Base-by-base conservation (phyloP, 2,888 invertebrate species). In the Griposia aprilina region DNA sequence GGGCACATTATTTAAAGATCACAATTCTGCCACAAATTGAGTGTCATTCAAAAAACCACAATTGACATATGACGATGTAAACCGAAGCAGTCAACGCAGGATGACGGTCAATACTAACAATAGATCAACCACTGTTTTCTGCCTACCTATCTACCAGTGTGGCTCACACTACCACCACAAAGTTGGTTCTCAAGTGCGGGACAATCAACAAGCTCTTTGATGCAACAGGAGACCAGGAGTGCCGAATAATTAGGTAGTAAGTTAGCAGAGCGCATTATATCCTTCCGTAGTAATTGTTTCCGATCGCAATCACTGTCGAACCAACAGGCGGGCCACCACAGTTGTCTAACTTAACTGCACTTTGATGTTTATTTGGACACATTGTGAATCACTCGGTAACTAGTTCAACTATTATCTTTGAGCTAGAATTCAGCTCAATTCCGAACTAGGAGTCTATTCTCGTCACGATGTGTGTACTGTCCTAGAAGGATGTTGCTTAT, bases 201-300 rank as follows among this genome's bases (percentile, higher is more conserved):
- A 67, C 55, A 78, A 60, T 63, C 41, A 75, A 83, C 55, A 57
- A 36, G 23, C 45, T 6, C 36, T 79, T 60, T 45, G 65, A 77
- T 36, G 69, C 60, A 77, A 73, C 76, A 80, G 76, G 66, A 74
- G 57, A 73, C 73, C 84, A 80, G 80, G 69, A 73, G 57, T 45
- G 62, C 62, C 75, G 50, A 86, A 74, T 72, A 67, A 73, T 76
- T 60, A 73, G 41, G 70, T 45, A 78, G 62, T 50, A 66, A 77
- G 76, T 72, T 80, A 80, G 69, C 76, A 60, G 30, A 70, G 69
- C 70, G 36, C 52, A 57, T 57, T 83, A 71, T 57, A 76, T 72
- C 84, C 45, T 55, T 52, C 62, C 30, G n/a, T 45, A 72, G 67
- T 85, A 75, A 86, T 86, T 87, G 84, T 80, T 86, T 77, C 84